Evolutionary conservation across 1,140 invertebrate genomes (phyloP), one percentile per base, ranked within the genome.

Genomic region (Achatina immaculata): DNA sequence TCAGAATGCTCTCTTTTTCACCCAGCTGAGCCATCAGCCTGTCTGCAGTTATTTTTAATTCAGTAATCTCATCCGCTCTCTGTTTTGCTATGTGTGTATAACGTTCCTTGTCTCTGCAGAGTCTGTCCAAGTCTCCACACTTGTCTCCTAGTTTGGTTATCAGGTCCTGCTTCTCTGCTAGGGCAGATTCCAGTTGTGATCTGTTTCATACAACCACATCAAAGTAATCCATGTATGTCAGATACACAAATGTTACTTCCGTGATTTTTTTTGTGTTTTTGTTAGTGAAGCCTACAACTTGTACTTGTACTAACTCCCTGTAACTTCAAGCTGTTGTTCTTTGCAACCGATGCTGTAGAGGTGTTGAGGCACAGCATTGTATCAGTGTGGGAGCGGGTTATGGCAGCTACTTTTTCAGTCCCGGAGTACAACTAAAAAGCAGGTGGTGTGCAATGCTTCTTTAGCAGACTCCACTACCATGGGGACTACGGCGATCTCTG

Each of bases 1-100:
- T 71, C 2, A 89, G 72, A 72, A 87, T 86, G 43, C 86, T 88
- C 73, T 90, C 88, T 78, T 88, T 89, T 79, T 90, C 89, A 75
- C 89, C 87, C 36, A 90, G 76, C 79, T 88, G 87, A 21, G 87
- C 76, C 14, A 78, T 85, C 7, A 90, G 72, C 75, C 83, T 84
- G n/a, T 89, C 89, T 48, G 85, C 86, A 19, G 84, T 72, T 14
- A 78, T 45, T 55, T 85, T 85, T 24, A 89, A 34, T 31, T 84
- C 69, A 34, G 75, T 69, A 4, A 89, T n/a, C 79, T 90, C 89
- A 62, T 83, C 81, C 58, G 84, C 83, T 65, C 82, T 87, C 81
- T 88, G 85, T 28, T 90, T 88, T 45, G 86, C 55, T 6, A 86
- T 73, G 55, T 83, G 82, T 62, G 82, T 83, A 71, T 86, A 88